Conservation (phyloP, 37 sponge, comb jelly and placozoan species). For the Crambe crambe region DNA sequence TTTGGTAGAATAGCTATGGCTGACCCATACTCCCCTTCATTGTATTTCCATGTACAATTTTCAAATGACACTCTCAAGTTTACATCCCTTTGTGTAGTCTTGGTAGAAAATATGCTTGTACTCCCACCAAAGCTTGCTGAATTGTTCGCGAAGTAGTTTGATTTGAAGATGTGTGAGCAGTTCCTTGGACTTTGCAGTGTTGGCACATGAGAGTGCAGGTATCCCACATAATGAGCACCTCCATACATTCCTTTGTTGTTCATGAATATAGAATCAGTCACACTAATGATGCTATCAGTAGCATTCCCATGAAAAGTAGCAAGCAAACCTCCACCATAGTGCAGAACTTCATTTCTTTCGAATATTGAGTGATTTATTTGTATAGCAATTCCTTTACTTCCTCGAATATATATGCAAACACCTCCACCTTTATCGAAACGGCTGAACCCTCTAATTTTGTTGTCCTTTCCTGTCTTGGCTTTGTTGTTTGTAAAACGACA, state of each 20-base stretch:
- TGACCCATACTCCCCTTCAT: constrained; percentile 22
- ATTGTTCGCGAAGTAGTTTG: not conserved
- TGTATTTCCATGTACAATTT: constrained; percentile 19
- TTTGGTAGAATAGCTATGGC: constrained; percentile 7
- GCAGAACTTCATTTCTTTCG: not conserved
- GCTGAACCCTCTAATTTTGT: not conserved
- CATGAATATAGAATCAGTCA: not conserved
- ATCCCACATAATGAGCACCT: constrained; percentile 5
- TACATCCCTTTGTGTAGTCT: not conserved
- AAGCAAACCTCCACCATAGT: not conserved
- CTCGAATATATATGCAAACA: not conserved
- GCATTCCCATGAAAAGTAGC: not conserved
- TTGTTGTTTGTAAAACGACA: not conserved
- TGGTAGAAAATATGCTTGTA: constrained; percentile 1
- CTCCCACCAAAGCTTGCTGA: not conserved
- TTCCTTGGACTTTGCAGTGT: constrained; percentile 3
- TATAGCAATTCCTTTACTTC: not conserved
- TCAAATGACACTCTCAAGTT: not conserved
- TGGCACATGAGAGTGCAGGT: constrained; percentile 7
- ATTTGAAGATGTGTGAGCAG: not conserved
- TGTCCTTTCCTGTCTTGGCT: constrained; percentile 3
- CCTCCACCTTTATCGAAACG: constrained; percentile 28
- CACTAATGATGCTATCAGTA: not conserved
- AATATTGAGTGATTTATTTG: not conserved
- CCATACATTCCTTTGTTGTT: constrained; percentile 4